A percentile compares a stretch with the other conserved stretches of the same genome.
Conservation (phyloP, 2,113 vertebrate genomes). For the Addax nasomaculatus region DNA sequence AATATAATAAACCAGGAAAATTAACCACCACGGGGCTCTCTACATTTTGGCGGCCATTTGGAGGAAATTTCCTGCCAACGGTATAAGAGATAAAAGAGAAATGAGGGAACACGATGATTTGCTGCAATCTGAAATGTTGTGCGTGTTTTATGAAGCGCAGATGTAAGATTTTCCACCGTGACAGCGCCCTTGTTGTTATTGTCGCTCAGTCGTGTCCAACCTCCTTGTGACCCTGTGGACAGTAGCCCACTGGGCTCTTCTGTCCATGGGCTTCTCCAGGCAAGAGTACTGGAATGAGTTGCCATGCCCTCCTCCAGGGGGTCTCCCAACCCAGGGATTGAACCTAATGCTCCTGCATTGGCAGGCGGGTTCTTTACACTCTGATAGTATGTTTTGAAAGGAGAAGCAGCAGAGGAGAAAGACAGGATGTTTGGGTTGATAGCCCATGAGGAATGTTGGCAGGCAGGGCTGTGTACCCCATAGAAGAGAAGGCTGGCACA, state of each 20-base stretch:
- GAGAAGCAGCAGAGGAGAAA: background rate
- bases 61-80: background rate
- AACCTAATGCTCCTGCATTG: background rate
- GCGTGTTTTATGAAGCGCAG: background rate
- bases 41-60: background rate
- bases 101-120: fast-evolving
- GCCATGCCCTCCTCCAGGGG: background rate
- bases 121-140: background rate
- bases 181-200: background rate
- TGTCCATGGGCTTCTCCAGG: background rate
- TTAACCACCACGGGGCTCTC: background rate
- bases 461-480: background rate
- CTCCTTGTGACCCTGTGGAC: background rate
- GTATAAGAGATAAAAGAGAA: background rate
- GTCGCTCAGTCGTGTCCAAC: background rate
- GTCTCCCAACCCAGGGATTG: background rate
- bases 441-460: background rate
- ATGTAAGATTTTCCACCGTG: background rate
- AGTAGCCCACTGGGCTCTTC: background rate
- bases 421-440: background rate
- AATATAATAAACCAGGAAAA: slow-evolving; percentile 5
- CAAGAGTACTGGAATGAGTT: background rate
- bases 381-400: background rate
- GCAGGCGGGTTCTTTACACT: background rate
- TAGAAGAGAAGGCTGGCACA: background rate